Evolutionary conservation across 2,113 vertebrate genomes (phyloP).

Genomic region (Podarcis raffonei): DNA sequence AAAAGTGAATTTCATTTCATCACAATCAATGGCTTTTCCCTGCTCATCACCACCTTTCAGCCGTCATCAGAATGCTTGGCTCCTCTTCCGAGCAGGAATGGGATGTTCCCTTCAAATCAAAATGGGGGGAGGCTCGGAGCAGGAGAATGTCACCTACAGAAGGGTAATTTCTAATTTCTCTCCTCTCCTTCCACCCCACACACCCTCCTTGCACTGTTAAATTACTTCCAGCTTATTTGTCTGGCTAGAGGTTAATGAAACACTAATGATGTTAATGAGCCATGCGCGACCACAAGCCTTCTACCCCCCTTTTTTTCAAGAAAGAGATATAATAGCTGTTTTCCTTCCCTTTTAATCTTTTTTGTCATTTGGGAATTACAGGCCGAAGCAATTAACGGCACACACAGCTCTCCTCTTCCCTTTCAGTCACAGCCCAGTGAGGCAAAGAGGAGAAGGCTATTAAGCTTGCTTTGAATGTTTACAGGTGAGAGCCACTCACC

Average conservation of each 20-base stretch:
- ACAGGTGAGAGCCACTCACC: slow-evolving; percentile 62
- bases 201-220: slow-evolving; percentile 61
- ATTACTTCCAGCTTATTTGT: slow-evolving; percentile 80
- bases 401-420: slow-evolving; percentile 54
- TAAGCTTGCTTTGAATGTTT: slow-evolving; percentile 63
- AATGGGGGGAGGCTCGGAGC: not conserved
- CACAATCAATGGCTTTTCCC: slow-evolving; percentile 67
- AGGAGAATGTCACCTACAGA: slow-evolving; percentile 73
- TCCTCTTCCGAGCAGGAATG: slow-evolving; percentile 48
- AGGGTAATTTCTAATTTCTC: slow-evolving; percentile 75
- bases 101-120: slow-evolving; percentile 53
- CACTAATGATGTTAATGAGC: slow-evolving; percentile 83
- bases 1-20: slow-evolving; percentile 69
- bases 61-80: slow-evolving; percentile 57
- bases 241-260: slow-evolving; percentile 84
- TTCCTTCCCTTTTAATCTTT: slow-evolving; percentile 81
- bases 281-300: slow-evolving; percentile 70
- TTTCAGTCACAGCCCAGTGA: slow-evolving; percentile 77
- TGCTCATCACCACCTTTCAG: slow-evolving; percentile 62
- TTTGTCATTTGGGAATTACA: slow-evolving; percentile 75
- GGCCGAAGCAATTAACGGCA: slow-evolving; percentile 78
- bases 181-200: slow-evolving; percentile 13
- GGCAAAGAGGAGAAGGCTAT: slow-evolving; percentile 72
- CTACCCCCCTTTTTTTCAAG: slow-evolving; percentile 67
- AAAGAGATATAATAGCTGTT: slow-evolving; percentile 83